phyloP scores from a whole-genome alignment of 2,113 vertebrate genomes.

The Hemicordylus capensis region DNA sequence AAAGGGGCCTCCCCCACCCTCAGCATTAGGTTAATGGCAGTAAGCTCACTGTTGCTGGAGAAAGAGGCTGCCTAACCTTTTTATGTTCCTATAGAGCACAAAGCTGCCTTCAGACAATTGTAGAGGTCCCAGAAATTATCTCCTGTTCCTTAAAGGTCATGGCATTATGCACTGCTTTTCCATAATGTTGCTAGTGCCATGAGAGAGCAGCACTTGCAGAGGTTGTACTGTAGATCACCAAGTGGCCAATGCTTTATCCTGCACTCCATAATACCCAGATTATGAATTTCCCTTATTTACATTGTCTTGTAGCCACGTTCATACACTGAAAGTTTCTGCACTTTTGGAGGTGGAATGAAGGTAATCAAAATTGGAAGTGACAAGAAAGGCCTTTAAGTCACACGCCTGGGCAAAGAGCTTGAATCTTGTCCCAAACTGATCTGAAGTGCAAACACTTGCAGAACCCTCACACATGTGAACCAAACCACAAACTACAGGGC shows the following conservation, averaged over 20 bases:
- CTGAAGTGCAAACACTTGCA: not conserved
- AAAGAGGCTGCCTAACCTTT: not conserved
- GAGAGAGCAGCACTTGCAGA: fast-evolving
- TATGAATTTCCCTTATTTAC: not conserved
- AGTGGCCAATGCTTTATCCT: not conserved
- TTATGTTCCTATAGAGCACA: not conserved
- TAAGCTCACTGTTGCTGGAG: fast-evolving
- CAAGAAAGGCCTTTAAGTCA: not conserved
- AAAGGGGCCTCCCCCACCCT: fast-evolving
- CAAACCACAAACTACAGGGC: not conserved
- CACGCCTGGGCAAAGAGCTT: not conserved
- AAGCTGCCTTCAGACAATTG: not conserved
- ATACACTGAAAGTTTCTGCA: not conserved
- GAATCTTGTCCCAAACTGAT: not conserved
- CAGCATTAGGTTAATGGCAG: not conserved
- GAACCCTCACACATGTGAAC: not conserved
- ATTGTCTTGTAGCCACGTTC: not conserved
- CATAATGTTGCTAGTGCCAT: not conserved
- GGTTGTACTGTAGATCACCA: not conserved
- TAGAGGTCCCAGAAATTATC: not conserved
- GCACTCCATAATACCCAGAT: not conserved
- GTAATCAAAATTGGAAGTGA: not conserved
- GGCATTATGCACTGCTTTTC: not conserved
- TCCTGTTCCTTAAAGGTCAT: not conserved
- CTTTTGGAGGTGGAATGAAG: not conserved